phyloP scores from a whole-genome alignment of 2,113 vertebrate species.

The Microcebus ravelobensis region DNA sequence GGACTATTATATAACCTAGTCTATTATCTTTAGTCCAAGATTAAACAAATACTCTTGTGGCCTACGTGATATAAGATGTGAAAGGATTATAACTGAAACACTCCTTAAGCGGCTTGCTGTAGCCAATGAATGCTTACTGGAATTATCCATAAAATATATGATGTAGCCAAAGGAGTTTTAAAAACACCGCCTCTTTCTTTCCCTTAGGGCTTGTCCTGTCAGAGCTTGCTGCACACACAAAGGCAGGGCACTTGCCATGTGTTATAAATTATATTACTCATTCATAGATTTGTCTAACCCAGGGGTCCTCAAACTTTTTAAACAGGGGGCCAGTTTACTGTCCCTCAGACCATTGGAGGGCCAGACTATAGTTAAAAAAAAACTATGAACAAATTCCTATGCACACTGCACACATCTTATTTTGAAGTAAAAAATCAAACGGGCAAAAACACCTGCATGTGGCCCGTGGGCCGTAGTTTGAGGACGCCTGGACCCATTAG shows the following conservation, averaged over 20 bases:
- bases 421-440: no score
- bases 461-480: no score
- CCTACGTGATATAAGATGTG: background rate
- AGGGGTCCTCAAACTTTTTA: no score
- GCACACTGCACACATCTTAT: no score
- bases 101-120: background rate
- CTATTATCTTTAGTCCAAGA: slow-evolving; percentile 21
- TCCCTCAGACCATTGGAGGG: no score
- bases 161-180: slow-evolving; percentile 18
- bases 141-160: background rate
- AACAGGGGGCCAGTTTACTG: no score
- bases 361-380: no score
- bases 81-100: background rate
- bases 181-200: background rate
- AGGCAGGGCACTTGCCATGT: no score
- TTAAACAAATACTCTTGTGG: slow-evolving; percentile 27
- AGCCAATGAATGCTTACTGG: background rate
- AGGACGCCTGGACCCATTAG: background rate
- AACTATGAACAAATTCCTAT: no score
- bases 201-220: background rate
- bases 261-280: background rate
- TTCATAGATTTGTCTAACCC: background rate
- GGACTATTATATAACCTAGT: slow-evolving; percentile 36
- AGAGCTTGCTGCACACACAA: background rate
- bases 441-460: no score